Base-by-base conservation (phyloP, 2,888 invertebrate species). In the Cheilosia pagana region DNA sequence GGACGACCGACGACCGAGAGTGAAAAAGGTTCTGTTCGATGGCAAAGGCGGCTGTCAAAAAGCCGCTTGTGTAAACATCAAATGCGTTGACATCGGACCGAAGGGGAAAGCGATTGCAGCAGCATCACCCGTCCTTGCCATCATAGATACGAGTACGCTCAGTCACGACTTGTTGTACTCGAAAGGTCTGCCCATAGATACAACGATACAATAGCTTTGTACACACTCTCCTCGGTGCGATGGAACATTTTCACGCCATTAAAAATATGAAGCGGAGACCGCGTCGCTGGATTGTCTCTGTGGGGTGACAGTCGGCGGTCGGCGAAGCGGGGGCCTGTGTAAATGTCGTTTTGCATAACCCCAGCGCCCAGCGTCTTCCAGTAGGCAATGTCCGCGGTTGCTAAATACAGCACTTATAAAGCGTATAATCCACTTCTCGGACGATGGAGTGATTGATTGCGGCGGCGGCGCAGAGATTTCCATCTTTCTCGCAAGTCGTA, bases 51-150 rank as follows among this genome's bases (percentile, higher is more conserved):
- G 75, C 86, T 86, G 86, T 86, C 86, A 86, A 81, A 86, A 86
- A 72, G 76, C 76, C 81, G 71, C 76, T 72, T 86, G 86, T 86
- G 86, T 86, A 86, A 86, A 86, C 86, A 86, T 86, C 81, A 86
- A 86, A 86, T 81, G 86, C 86, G 86, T 86, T 86, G 86, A 86
- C 86, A 86, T 86, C 86, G 57, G 67, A 86, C 81, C 76, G 70
- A 85, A 81, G 85, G 81, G 85, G 85, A 85, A 81, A 85, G 81
- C 81, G 75, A 81, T 76, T 12, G 35, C 35, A 12, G 12, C 75
- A 60, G 55, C 75, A 65, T 35, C 55, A 12, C 12, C 16, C 5
- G 10, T 12, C 55, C 43, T 50, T 28, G 35, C 59, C 35, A 25
- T 21, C 45, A 63, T 43, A 63, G 39, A 41, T 59, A 77, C 43